Base-by-base conservation (phyloP, 2,888 invertebrate species). In the Halictus quadricinctus region DNA sequence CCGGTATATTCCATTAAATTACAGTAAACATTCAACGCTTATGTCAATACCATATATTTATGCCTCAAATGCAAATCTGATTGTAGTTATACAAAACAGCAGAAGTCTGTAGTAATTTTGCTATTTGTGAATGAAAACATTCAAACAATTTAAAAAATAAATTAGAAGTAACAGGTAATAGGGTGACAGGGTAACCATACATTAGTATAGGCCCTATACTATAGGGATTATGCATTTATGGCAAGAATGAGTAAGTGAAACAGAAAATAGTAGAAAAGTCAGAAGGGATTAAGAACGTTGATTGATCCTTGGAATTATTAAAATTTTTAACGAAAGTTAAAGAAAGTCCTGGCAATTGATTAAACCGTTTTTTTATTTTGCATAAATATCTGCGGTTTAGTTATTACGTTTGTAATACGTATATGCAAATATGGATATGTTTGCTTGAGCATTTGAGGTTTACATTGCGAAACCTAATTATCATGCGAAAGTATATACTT, bases 401-500 rank as follows among this genome's bases (percentile, higher is more conserved):
- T 58, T n/a, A 29, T 29, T 25, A 29, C 29, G 1, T 29, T 64
- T 64, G 7, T 7, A 18, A 64, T 7, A 8, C 15, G 60, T 15
- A 1, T 25, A 25, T 25, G 64, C 64, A 15, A 73, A 29, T 18
- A 29, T 7, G 41, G 13, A 48, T 8, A 13, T 46, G 18, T n/a
- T 58, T 83, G 60, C 41, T 72, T 43, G 58, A 36, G 25, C 54
- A 13, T 25, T 18, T n/a, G 5, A n/a, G 48, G 21, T 72, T 77
- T 43, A 15, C 58, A 25, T 15, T 18, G 46, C 15, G 48, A 15
- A n/a, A 50, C 21, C 15, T 70, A 78, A 81, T 85, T 69, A 76
- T 64, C 82, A 85, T 82, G 82, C 41, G 80, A 85, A 75, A 75
- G 54, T 25, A 66, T 76, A 77, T 70, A 75, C 25, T 72, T 76